Evolutionary conservation across 2,113 vertebrate species (phyloP), one percentile per base, ranked within the genome.

Genomic region (Scomber colias): DNA sequence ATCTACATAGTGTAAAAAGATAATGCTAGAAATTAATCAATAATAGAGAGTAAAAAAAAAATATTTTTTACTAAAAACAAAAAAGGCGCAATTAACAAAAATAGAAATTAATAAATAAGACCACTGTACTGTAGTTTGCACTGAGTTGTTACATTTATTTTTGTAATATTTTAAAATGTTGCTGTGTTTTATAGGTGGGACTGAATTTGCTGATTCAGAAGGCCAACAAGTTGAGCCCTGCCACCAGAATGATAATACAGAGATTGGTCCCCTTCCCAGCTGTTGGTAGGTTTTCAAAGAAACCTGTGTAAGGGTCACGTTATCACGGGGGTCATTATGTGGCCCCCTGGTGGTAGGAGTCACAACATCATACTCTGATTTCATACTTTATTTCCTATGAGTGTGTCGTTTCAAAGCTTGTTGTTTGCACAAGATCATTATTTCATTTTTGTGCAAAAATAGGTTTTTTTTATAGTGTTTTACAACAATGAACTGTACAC

Each of bases 191-290:
- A 15, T 66, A 99, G 98, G 97, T 99, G 87, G 98, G 98, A 89
- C 95, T 99, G 93, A 99, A 98, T 64, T 91, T 98, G 76, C 95
- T 99, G 88, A 95, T 99, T 87, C 94, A 98, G 93, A 98, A 95
- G 90, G 97, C 98, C 78, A 97, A 95, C 93, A 97, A 95, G 84
- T 95, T 98, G 89, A 97, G 93, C 21, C 98, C 97, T 0, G 95
- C 97, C 80, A 98, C 97, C 49, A 96, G 97, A 74, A 96, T 96
- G 77, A 93, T 99, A 54, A 97, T 99, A 79, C 97, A 99, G 95
- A 96, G 98, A 87, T 95, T 99, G 1, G 96, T 99, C 85, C 98
- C 98, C 0, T 99, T 99, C 86, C 97, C 98, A n/a, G 97, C 98
- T 66, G 97, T 99, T 17, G 98, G 98, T 99, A 93, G 85, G 95